Base-by-base conservation (phyloP, 1,140 invertebrate genomes). In the Stratiolaelaps scimitus region DNA sequence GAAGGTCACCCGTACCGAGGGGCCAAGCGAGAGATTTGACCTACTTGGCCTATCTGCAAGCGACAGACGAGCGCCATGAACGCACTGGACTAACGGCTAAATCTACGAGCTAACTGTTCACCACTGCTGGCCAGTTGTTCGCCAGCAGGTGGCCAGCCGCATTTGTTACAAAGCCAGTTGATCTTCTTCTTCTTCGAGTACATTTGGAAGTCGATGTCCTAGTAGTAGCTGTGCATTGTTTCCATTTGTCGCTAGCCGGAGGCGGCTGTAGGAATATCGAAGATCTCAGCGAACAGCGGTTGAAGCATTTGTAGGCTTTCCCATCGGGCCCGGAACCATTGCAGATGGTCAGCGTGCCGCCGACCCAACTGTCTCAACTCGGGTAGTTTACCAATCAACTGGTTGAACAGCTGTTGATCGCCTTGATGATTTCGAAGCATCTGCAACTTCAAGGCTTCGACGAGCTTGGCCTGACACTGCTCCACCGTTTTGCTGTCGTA, bases 251-350 rank as follows among this genome's bases (percentile, higher is more conserved):
- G 53, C 53, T 60, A 29, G 53, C 53, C 26, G 17, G 53, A 60
- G 53, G 23, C 34, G 10, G 34, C 34, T 6, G 34, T 92, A 56
- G 91, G 90, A 79, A 97, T 94, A 81, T 97, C 92, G 76, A 94
- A 96, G 71, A 95, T 94, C 78, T 97, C 92, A 28, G 92, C 89
- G 76, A 93, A 96, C 43, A 97, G 82, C 1, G 91, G 89, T 40
- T 92, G 92, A 71, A 94, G 80, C 64, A 75, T 70, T 68, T 83
- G 81, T 43, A 93, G 80, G 71, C 85, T 84, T 66, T 81, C 81
- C 90, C 90, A 94, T 76, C 92, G 86, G 67, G 82, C 78, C 68
- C 90, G 82, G 75, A 90, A 92, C 89, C 91, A 96, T 72, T 88
- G 83, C 69, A 96, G 80, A 70, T 92, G 85, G 71, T 86, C 83